Evolutionary conservation across 2,888 invertebrate genomes (phyloP).

Genomic region (Seira ritae): DNA sequence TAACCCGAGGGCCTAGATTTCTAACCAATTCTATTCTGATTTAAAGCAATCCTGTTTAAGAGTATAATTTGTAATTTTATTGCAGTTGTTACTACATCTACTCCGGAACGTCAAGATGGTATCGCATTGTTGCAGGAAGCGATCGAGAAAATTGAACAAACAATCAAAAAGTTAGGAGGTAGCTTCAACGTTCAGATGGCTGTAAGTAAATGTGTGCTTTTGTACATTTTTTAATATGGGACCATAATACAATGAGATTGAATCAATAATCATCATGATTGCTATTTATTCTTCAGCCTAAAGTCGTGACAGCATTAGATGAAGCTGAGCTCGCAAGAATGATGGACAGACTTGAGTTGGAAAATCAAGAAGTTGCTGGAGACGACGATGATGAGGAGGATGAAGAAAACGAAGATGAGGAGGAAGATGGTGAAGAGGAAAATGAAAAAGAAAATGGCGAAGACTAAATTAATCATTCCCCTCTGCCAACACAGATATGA

Average conservation of each 20-base stretch:
- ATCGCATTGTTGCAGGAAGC: constrained; percentile 92
- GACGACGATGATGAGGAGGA: constrained; percentile 86
- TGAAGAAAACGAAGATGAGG: constrained; percentile 76
- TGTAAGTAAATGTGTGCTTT: constrained; percentile 78
- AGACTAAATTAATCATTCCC: constrained; percentile 46
- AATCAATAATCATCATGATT: too few species aligned
- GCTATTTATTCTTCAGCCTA: constrained; percentile 84
- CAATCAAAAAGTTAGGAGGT: constrained; percentile 89
- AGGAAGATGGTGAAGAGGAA: constrained; percentile 78
- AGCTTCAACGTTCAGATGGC: constrained; percentile 97
- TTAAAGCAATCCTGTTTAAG: too few species aligned
- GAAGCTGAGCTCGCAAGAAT: constrained; percentile 96
- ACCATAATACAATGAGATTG: too few species aligned
- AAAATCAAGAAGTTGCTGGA: constrained; percentile 95
- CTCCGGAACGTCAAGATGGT: constrained; percentile 96
- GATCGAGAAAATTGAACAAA: constrained; percentile 89
- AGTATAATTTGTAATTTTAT: constrained; percentile 54
- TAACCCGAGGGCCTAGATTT: too few species aligned
- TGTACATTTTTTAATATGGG: too few species aligned
- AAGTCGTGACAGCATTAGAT: constrained; percentile 98
- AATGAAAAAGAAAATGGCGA: constrained; percentile 54
- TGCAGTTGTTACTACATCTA: constrained; percentile 97
- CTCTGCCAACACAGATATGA: background rate
- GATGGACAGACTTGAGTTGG: constrained; percentile 94
- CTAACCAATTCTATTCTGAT: too few species aligned